Evolutionary conservation across 2,797 vertebrate species (phyloP).

Genomic region (Paratrypauchen microcephalus): DNA sequence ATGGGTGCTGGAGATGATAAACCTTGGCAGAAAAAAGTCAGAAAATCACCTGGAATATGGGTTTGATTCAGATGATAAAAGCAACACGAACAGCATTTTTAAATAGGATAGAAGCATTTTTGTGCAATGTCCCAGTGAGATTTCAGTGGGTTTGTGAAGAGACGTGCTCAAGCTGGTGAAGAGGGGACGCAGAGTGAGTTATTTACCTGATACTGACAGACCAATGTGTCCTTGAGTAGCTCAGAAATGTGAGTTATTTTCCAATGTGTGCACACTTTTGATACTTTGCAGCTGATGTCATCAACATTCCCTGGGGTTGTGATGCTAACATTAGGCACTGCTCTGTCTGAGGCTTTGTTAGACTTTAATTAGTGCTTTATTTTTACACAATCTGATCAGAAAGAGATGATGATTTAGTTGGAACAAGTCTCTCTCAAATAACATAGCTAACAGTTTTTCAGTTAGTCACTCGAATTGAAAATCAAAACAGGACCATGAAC

Average conservation of each 20-base stretch:
- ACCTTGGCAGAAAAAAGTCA: background rate
- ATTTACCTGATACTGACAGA: slow-evolving; percentile 1
- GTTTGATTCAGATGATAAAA: background rate
- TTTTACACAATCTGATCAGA: no score
- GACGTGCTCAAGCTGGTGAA: background rate
- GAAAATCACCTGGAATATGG: background rate
- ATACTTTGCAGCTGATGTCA: no score
- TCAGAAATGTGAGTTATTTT: background rate
- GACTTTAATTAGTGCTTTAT: no score
- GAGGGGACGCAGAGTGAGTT: background rate
- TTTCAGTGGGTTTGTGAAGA: background rate
- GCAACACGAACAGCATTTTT: background rate
- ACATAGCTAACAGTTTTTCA: no score
- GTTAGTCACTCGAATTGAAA: no score
- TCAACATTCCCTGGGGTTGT: no score
- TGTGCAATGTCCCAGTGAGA: background rate
- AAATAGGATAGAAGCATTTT: background rate
- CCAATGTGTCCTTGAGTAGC: background rate
- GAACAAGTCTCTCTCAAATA: no score
- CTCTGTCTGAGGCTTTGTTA: no score
- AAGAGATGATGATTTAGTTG: no score
- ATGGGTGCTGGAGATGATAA: background rate
- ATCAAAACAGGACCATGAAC: no score
- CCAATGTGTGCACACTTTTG: no score
- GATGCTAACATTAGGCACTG: no score